phyloP scores from a whole-genome alignment of 1,140 invertebrate species.

The Agraylea sexmaculata region DNA sequence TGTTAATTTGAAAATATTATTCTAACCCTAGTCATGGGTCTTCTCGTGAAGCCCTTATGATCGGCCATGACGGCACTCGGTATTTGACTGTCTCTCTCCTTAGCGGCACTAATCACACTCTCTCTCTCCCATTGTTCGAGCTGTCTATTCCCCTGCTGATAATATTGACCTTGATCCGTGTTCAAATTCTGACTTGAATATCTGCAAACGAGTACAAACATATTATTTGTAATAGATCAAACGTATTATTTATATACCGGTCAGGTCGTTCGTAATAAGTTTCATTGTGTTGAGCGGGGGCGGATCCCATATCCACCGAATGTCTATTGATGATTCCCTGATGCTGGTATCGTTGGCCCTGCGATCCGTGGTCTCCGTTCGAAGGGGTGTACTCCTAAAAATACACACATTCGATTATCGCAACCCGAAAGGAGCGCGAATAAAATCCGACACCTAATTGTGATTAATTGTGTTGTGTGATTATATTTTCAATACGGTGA shows the following conservation, averaged over 20 bases:
- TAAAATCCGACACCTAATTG: too few relatives aligned
- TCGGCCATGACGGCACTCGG: slow-evolving; percentile 36
- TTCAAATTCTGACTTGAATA: slow-evolving; percentile 17
- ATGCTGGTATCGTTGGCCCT: slow-evolving; percentile 18
- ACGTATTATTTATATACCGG: slow-evolving; percentile 21
- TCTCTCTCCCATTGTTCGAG: slow-evolving; percentile 23
- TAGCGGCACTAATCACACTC: slow-evolving; percentile 17
- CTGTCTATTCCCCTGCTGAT: slow-evolving; percentile 13
- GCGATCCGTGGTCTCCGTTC: slow-evolving; percentile 15
- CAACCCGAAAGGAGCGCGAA: not conserved
- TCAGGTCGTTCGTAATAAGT: slow-evolving; percentile 25
- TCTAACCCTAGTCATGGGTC: slow-evolving; percentile 31
- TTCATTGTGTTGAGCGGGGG: slow-evolving; percentile 21
- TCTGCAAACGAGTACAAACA: slow-evolving; percentile 12
- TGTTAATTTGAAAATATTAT: not conserved
- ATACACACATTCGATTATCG: not conserved
- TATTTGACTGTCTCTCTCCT: slow-evolving; percentile 21
- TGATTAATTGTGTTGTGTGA: too few relatives aligned
- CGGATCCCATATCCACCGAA: slow-evolving; percentile 16
- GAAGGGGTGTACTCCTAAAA: slow-evolving; percentile 11
- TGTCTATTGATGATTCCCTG: slow-evolving; percentile 22
- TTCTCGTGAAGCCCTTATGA: slow-evolving; percentile 32
- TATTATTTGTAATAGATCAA: not conserved
- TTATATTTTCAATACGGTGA: too few relatives aligned
- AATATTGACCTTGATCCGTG: slow-evolving; percentile 5